Conservation (phyloP, 2,797 vertebrate species). For the Leptodactylus fallax region DNA sequence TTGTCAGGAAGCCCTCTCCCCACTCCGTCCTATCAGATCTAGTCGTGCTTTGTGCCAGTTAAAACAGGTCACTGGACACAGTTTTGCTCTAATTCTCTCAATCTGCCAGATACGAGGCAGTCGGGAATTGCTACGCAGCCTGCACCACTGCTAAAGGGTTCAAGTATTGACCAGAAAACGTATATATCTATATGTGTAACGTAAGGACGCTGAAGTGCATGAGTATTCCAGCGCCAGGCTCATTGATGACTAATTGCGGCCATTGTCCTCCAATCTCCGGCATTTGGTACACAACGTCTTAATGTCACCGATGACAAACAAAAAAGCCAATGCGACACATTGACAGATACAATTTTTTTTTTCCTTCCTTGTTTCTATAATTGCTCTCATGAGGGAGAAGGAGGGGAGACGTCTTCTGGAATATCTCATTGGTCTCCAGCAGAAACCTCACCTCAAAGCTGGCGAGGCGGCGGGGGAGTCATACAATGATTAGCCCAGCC, state of each 20-base stretch:
- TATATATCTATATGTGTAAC: not conserved
- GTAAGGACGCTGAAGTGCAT: not conserved
- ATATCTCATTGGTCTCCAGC: conserved; percentile 53
- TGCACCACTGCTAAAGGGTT: not conserved
- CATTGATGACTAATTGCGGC: conserved; percentile 1
- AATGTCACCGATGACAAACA: conserved; percentile 23
- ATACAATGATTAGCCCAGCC: conserved; percentile 61
- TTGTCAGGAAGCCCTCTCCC: conserved; percentile 13
- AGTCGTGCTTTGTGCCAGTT: conserved; percentile 33
- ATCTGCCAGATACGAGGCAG: conserved; percentile 29
- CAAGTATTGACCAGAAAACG: not conserved
- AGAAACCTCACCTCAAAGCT: conserved; percentile 59
- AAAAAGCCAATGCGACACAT: conserved; percentile 37
- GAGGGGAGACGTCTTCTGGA: conserved; percentile 14
- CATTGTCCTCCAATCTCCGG: not conserved
- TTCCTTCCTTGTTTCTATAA: conserved; percentile 53
- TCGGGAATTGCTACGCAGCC: not conserved
- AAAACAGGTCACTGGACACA: conserved; percentile 60
- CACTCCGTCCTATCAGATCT: conserved; percentile 32
- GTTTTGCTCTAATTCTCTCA: conserved; percentile 57
- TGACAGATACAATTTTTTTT: conserved; percentile 52
- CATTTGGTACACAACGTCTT: not conserved
- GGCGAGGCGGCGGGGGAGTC: conserved; percentile 44
- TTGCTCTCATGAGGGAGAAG: conserved; percentile 60
- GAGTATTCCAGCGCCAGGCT: not conserved